A percentile compares a stretch with the other conserved stretches of the same genome.
phyloP scores from a whole-genome alignment of 2,888 invertebrate genomes.

The Eilema griseolum region DNA sequence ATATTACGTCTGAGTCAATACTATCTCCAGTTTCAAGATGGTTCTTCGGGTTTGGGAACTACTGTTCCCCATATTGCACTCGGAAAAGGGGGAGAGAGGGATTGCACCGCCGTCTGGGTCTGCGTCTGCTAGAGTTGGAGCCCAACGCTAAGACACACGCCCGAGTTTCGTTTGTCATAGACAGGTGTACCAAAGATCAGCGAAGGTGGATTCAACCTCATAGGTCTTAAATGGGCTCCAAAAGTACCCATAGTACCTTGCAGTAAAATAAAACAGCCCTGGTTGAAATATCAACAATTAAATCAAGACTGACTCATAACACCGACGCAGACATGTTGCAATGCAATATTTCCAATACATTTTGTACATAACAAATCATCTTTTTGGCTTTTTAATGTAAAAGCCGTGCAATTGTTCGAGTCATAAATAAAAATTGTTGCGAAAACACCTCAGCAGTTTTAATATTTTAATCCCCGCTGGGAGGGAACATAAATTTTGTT shows the following conservation, averaged over 20 bases:
- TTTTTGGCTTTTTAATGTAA: conserved; percentile 62
- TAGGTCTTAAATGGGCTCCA: background rate
- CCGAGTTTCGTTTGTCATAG: no score
- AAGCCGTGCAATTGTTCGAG: conserved; percentile 70
- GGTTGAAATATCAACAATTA: background rate
- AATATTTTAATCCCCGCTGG: conserved; percentile 77
- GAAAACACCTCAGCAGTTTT: conserved; percentile 81
- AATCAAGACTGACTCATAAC: conserved; percentile 27
- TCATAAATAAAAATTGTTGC: conserved; percentile 78
- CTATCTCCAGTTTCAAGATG: no score
- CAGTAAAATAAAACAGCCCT: background rate
- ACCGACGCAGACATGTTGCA: conserved; percentile 25
- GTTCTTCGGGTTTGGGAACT: no score
- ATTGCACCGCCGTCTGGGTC: no score
- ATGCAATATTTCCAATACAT: conserved; percentile 60
- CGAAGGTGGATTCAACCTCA: no score
- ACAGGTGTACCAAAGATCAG: no score
- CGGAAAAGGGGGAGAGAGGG: no score
- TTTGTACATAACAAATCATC: conserved; percentile 71
- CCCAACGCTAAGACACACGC: no score
- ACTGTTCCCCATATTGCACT: no score
- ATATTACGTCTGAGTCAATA: no score
- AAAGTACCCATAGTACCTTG: background rate
- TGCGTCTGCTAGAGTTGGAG: no score
- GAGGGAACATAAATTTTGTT: conserved; percentile 75